Percentiles rank a stretch among this genome's conserved stretches.
Evolutionary conservation across 2,797 vertebrate species (phyloP).

Genomic region (Octomys mimax): DNA sequence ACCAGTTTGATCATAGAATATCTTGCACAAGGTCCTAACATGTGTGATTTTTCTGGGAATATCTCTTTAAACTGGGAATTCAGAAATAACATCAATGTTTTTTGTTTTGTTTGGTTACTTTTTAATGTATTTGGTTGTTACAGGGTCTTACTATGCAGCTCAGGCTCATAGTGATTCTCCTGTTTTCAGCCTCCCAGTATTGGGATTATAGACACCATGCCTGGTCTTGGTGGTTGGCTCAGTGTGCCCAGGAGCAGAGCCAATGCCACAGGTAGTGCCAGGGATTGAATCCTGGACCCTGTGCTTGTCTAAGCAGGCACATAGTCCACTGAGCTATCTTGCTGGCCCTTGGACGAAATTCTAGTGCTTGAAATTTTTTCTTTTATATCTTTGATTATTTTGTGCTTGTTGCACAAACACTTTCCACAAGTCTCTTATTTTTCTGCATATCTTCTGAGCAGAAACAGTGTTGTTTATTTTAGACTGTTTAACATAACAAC

Average conservation of each 20-base stretch:
- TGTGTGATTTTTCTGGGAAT: neutral
- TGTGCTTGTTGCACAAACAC: neutral
- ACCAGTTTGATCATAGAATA: neutral
- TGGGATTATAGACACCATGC: no score
- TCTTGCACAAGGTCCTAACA: neutral
- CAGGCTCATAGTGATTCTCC: no score
- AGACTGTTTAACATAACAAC: neutral
- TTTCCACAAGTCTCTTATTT: neutral
- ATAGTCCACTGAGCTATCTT: neutral
- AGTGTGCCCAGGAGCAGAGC: no score
- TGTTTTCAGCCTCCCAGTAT: no score
- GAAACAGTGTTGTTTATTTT: neutral
- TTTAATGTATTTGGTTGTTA: neutral
- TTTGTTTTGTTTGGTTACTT: neutral
- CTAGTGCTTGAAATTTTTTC: neutral
- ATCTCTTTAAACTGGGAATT: neutral
- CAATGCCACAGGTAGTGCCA: no score
- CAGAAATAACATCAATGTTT: neutral
- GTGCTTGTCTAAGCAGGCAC: no score
- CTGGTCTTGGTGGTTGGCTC: no score
- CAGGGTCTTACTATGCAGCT: no score
- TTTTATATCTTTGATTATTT: neutral
- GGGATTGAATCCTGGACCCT: no score
- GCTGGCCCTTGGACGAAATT: neutral
- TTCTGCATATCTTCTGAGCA: conserved; percentile 1